These are phyloP conservation scores for Yponomeuta sedellus DNA, from an alignment of 2,888 invertebrate species.

Conservation along the genomic window DNA sequence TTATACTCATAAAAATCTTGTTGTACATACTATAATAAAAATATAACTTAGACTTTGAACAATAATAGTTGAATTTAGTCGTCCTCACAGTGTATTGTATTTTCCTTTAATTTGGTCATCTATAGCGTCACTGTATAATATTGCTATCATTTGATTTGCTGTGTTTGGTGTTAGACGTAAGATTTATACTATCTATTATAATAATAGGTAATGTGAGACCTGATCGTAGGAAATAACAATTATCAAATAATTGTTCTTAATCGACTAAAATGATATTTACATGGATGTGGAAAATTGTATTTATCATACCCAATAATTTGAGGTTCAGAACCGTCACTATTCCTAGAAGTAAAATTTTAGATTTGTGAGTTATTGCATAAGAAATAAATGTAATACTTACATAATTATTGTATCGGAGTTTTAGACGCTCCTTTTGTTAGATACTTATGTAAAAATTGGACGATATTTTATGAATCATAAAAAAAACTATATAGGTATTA, in stretches of 20 bases:
- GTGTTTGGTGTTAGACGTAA: constrained; percentile 66
- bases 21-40: background rate
- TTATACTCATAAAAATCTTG: constrained; percentile 5
- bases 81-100: background rate
- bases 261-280: constrained; percentile 12
- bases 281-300: background rate
- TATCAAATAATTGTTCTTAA: constrained; percentile 28
- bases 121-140: constrained; percentile 27
- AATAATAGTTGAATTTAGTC: background rate
- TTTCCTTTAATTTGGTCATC: background rate
- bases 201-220: constrained; percentile 44
- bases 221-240: constrained; percentile 29
- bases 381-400: background rate
- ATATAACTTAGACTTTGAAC: background rate
- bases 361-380: background rate
- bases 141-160: constrained; percentile 49
- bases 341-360: constrained; percentile 2
- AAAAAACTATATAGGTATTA: background rate
- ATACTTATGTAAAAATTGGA: constrained; percentile 32
- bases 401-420: background rate
- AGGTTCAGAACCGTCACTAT: constrained; percentile 15
- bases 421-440: constrained; percentile 10
- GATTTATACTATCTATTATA: constrained; percentile 24
- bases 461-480: constrained; percentile 27
- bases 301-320: constrained; percentile 16